Conservation (phyloP, 2,113 vertebrate species). For the Crocuta crocuta region DNA sequence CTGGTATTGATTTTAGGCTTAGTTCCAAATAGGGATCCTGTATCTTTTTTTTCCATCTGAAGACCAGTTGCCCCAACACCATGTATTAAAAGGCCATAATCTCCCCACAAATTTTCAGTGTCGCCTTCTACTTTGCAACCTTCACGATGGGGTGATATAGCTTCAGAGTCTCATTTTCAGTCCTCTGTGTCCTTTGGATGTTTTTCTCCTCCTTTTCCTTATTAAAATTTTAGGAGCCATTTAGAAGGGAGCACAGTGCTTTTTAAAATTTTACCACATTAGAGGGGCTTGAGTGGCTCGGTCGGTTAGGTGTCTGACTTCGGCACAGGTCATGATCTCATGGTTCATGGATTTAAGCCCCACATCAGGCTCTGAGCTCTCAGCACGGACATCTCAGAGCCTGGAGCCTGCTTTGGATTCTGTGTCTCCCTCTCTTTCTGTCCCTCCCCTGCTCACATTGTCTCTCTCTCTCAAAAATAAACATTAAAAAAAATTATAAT, state of each 20-base stretch:
- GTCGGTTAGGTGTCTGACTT: no score
- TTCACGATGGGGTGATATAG: neutral
- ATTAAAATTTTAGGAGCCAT: slow-evolving; percentile 31
- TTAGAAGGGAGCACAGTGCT: neutral
- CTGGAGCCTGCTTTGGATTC: no score
- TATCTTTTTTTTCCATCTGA: neutral
- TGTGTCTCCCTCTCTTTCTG: no score
- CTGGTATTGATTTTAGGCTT: neutral
- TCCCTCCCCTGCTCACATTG: no score
- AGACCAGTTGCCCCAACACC: neutral
- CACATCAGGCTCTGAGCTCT: no score
- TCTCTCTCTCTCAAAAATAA: no score
- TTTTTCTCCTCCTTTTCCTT: neutral
- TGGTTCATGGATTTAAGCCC: no score
- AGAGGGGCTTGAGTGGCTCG: no score
- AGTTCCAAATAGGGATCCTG: neutral
- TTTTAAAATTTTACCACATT: neutral
- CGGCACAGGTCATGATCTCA: no score
- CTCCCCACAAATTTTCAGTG: neutral
- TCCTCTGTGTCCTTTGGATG: neutral
- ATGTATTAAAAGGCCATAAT: neutral
- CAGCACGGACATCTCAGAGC: no score
- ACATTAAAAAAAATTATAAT: no score
- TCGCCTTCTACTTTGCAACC: neutral
- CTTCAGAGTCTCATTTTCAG: neutral